Evolutionary conservation across 2,888 invertebrate genomes (phyloP).

Genomic region (Tupiocoris notatus): DNA sequence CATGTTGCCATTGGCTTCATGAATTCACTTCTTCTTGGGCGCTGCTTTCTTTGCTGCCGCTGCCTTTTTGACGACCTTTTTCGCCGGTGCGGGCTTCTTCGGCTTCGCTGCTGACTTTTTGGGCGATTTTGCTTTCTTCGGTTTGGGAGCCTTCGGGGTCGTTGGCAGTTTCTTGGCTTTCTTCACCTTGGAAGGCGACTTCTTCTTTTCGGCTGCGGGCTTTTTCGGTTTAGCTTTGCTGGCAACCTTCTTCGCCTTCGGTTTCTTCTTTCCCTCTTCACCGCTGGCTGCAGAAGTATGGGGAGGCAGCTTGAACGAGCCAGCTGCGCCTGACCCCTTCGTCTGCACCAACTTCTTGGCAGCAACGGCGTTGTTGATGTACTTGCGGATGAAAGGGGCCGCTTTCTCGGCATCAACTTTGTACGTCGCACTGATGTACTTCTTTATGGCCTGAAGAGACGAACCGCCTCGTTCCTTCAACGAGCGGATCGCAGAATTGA

Average conservation of each 20-base stretch:
- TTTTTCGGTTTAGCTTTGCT: constrained; percentile 17
- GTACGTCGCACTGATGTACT: constrained; percentile 63
- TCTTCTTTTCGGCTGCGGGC: not conserved
- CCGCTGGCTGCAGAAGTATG: too few relatives aligned
- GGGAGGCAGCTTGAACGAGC: constrained; percentile 43
- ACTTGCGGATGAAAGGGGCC: constrained; percentile 62
- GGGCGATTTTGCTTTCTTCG: constrained; percentile 4
- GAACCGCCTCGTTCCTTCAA: constrained; percentile 63
- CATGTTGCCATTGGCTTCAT: too few relatives aligned
- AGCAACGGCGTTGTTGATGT: constrained; percentile 60
- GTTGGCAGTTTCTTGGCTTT: constrained; percentile 29
- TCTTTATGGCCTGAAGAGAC: constrained; percentile 62
- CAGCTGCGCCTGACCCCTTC: constrained; percentile 45
- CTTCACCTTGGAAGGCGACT: constrained; percentile 1
- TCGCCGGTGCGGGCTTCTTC: constrained; percentile 13
- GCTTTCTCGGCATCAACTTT: constrained; percentile 62
- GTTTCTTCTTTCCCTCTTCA: not conserved
- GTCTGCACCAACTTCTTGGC: constrained; percentile 45
- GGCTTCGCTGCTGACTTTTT: constrained; percentile 30
- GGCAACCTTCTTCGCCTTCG: constrained; percentile 9
- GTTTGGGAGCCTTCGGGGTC: constrained; percentile 34
- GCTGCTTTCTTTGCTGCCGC: constrained; percentile 17
- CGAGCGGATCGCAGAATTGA: constrained; percentile 59
- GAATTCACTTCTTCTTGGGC: constrained; percentile 24
- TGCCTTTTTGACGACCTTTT: constrained; percentile 9